Evolutionary conservation across 2,888 invertebrate species (phyloP).

Genomic region (Drosophila merina): DNA sequence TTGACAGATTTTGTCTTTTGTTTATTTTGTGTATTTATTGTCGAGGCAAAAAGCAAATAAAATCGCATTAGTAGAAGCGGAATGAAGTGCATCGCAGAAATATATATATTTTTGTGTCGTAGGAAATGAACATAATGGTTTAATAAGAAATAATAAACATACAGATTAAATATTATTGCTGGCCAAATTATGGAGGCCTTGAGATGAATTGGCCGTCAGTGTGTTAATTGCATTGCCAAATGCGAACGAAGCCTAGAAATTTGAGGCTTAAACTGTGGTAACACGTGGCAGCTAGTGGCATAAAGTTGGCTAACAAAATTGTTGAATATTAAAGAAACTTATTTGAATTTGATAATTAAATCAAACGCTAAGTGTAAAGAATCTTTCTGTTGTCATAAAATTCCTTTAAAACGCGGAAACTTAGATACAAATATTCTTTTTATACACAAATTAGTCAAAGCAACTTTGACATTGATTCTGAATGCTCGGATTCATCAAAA

Average conservation of each 20-base stretch:
- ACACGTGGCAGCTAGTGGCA: conserved; percentile 1
- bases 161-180: conserved; percentile 50
- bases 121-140: conserved; percentile 47
- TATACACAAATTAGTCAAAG: too few relatives aligned
- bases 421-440: too few relatives aligned
- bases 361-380: too few relatives aligned
- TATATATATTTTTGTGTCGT: conserved; percentile 18
- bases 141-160: conserved; percentile 49
- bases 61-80: conserved; percentile 57
- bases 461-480: background rate
- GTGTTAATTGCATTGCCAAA: conserved; percentile 54
- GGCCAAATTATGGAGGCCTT: conserved; percentile 56
- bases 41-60: conserved; percentile 61
- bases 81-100: conserved; percentile 17
- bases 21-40: conserved; percentile 47
- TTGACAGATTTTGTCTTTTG: conserved; percentile 25
- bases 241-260: conserved; percentile 38
- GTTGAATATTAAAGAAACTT: too few relatives aligned
- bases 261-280: conserved; percentile 22
- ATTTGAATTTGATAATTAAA: too few relatives aligned
- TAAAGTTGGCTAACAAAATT: conserved; percentile 8
- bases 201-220: conserved; percentile 55
- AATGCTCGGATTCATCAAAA: background rate
- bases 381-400: background rate
- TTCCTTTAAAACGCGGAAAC: conserved; percentile 9